Evolutionary conservation across 2,888 invertebrate species (phyloP).

Genomic region (Dasysyrphus tricinctus): DNA sequence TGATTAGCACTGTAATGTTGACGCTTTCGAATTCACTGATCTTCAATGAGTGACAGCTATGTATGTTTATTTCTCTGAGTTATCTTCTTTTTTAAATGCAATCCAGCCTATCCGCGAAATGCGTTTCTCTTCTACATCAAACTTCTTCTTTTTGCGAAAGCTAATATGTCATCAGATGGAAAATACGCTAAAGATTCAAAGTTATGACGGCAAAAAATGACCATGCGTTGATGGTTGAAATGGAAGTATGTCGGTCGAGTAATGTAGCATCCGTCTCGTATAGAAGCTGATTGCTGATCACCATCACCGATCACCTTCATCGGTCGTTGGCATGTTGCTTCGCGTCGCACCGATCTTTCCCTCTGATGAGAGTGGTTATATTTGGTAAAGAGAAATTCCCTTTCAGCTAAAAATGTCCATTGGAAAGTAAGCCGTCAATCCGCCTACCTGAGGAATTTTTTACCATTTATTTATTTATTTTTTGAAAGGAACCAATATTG

Average conservation of each 20-base stretch:
- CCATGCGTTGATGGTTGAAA: conserved; percentile 46
- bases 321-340: conserved; percentile 6
- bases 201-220: conserved; percentile 42
- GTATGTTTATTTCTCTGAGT: neutral
- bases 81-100: neutral
- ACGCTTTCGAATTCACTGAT: conserved; percentile 28
- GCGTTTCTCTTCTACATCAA: conserved; percentile 48
- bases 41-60: neutral
- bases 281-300: conserved; percentile 41
- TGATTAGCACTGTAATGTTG: neutral
- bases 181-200: conserved; percentile 34
- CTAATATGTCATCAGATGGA: conserved; percentile 8
- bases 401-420: conserved; percentile 59
- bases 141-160: neutral
- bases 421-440: conserved; percentile 62
- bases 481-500: conserved; percentile 55
- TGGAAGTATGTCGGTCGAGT: conserved; percentile 73
- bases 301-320: conserved; percentile 24
- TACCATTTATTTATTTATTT: conserved; percentile 16
- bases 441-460: conserved; percentile 70
- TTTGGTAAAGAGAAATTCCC: conserved; percentile 74
- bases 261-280: conserved; percentile 52
- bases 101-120: conserved; percentile 1
- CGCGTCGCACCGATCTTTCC: conserved; percentile 16
- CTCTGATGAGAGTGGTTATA: conserved; percentile 20